Percentiles rank a stretch among this genome's conserved stretches.
phyloP scores from a whole-genome alignment of 2,888 invertebrate genomes.

The Calliphora vomitoria region DNA sequence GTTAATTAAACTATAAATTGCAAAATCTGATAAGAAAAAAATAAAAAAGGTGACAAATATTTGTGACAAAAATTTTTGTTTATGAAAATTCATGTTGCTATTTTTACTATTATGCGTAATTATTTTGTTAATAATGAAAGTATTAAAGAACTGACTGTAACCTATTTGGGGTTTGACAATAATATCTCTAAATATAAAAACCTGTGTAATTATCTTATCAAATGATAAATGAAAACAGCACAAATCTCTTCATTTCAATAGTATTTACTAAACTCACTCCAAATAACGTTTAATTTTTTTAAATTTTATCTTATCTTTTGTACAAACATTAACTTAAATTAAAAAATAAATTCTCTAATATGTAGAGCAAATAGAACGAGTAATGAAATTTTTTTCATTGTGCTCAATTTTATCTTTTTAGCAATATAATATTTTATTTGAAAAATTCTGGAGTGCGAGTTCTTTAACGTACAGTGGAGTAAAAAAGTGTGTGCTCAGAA shows the following conservation, averaged over 20 bases:
- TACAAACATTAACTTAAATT: constrained; percentile 43
- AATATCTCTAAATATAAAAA: constrained; percentile 10
- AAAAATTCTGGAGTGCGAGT: not conserved
- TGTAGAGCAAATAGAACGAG: not conserved
- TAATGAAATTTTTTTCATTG: constrained; percentile 24
- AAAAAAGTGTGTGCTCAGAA: too few species aligned
- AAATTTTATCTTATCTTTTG: constrained; percentile 56
- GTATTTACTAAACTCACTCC: constrained; percentile 23
- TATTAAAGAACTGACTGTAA: not conserved
- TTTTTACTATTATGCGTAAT: constrained; percentile 7
- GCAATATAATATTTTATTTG: not conserved
- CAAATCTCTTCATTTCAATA: constrained; percentile 41
- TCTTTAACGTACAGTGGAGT: not conserved
- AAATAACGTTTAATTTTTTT: constrained; percentile 6
- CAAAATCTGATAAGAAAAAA: not conserved
- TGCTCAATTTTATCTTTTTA: not conserved
- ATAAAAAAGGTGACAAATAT: not conserved
- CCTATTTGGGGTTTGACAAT: not conserved
- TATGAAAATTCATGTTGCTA: not conserved
- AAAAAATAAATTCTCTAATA: constrained; percentile 25
- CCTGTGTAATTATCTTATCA: constrained; percentile 48
- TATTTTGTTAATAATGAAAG: not conserved
- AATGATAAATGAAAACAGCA: constrained; percentile 23
- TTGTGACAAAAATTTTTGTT: not conserved
- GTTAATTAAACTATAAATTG: not conserved